Conservation (phyloP, 2,888 invertebrate genomes). For the Parthenolecanium corni region DNA sequence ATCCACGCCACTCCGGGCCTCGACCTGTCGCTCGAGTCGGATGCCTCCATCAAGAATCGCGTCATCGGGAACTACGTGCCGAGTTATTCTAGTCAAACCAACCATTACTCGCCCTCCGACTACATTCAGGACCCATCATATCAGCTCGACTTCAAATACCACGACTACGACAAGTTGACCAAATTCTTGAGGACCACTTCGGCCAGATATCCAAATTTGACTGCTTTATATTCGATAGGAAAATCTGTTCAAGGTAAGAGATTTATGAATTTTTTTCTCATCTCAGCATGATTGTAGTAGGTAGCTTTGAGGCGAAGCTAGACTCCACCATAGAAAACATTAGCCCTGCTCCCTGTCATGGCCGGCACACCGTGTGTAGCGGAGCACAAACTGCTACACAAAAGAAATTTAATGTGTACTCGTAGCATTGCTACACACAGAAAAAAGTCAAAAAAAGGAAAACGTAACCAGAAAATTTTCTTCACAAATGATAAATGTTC, state of each 20-base stretch:
- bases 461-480: too few relatives aligned
- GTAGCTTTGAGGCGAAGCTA: too few relatives aligned
- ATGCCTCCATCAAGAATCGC: conserved; percentile 26
- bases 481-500: too few relatives aligned
- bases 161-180: conserved; percentile 72
- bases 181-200: conserved; percentile 68
- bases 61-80: conserved; percentile 25
- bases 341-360: too few relatives aligned
- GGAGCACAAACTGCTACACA: too few relatives aligned
- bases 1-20: conserved; percentile 22
- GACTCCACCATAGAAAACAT: too few relatives aligned
- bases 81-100: conserved; percentile 21
- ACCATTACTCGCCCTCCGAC: conserved; percentile 27
- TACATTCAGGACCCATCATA: conserved; percentile 30
- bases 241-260: conserved; percentile 75
- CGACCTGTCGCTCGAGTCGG: conserved; percentile 14
- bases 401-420: too few relatives aligned
- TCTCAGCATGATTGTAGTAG: background rate
- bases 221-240: conserved; percentile 84
- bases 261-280: background rate
- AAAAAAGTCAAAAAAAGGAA: too few relatives aligned
- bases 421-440: too few relatives aligned
- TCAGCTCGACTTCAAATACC: conserved; percentile 66
- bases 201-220: conserved; percentile 69
- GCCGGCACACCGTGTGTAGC: too few relatives aligned